phyloP scores from a whole-genome alignment of 2,888 invertebrate genomes.

The Drosophila eohydei region DNA sequence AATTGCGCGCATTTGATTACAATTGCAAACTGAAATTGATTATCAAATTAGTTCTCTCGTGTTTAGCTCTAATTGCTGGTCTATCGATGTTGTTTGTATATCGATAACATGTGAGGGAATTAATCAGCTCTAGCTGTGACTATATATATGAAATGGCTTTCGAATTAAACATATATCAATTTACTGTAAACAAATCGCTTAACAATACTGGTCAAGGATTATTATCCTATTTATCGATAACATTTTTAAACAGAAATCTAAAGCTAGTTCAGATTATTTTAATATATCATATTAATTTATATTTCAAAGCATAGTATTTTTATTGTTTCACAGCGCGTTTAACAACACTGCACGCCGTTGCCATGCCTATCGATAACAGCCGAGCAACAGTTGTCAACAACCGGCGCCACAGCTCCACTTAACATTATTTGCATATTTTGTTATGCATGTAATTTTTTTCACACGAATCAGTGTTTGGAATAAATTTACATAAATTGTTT shows the following conservation, averaged over 20 bases:
- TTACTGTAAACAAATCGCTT: too few species aligned
- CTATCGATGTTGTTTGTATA: neutral
- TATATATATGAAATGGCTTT: too few species aligned
- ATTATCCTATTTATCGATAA: neutral
- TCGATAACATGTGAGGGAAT: neutral
- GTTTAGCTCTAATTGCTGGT: neutral
- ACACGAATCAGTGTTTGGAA: constrained; percentile 9
- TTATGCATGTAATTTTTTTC: constrained; percentile 6
- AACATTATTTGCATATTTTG: constrained; percentile 7
- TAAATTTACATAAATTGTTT: constrained; percentile 17
- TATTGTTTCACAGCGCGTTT: neutral
- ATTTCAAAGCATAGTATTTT: neutral
- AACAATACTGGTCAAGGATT: too few species aligned
- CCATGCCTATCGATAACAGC: constrained; percentile 6
- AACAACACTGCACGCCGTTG: neutral
- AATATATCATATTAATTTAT: neutral
- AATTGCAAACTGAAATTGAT: neutral
- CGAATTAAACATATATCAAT: too few species aligned
- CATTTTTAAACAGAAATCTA: neutral
- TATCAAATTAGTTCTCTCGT: too few species aligned
- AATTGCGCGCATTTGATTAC: neutral
- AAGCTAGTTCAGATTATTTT: neutral
- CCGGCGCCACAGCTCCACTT: neutral
- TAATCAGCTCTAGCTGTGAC: too few species aligned
- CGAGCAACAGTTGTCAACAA: constrained; percentile 11